phyloP scores from a whole-genome alignment of 1,140 invertebrate genomes.

The Arctopsyche grandis region DNA sequence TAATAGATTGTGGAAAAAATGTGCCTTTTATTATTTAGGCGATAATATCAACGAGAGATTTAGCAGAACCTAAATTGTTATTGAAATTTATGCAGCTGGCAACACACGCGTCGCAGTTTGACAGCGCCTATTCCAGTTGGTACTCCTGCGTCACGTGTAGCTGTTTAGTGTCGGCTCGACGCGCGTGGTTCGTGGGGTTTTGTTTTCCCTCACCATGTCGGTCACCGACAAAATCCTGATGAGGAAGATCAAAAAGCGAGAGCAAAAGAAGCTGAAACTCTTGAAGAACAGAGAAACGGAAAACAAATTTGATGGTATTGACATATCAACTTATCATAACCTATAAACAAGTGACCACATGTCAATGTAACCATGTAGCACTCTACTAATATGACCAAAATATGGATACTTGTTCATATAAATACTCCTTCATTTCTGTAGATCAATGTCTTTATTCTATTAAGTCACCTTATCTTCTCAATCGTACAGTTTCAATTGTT shows the following conservation, averaged over 20 bases:
- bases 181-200: neutral
- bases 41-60: too few relatives aligned
- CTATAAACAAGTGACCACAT: neutral
- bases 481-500: too few relatives aligned
- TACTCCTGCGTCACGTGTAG: slow-evolving; percentile 38
- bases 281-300: slow-evolving; percentile 66
- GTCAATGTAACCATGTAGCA: neutral
- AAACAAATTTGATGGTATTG: slow-evolving; percentile 36
- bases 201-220: slow-evolving; percentile 67
- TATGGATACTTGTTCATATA: too few relatives aligned
- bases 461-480: too few relatives aligned
- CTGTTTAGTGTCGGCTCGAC: slow-evolving; percentile 18
- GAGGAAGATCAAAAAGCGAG: slow-evolving; percentile 80
- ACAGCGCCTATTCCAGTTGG: neutral
- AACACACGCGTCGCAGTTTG: neutral
- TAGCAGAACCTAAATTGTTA: too few relatives aligned
- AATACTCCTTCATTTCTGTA: neutral
- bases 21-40: too few relatives aligned
- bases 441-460: neutral
- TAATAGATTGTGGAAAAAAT: too few relatives aligned
- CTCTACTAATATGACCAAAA: too few relatives aligned
- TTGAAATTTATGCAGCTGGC: neutral
- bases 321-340: neutral
- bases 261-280: slow-evolving; percentile 75
- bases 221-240: slow-evolving; percentile 80